Evolutionary conservation across 2,113 vertebrate genomes (phyloP).

Genomic region (Seriola aureovittata): DNA sequence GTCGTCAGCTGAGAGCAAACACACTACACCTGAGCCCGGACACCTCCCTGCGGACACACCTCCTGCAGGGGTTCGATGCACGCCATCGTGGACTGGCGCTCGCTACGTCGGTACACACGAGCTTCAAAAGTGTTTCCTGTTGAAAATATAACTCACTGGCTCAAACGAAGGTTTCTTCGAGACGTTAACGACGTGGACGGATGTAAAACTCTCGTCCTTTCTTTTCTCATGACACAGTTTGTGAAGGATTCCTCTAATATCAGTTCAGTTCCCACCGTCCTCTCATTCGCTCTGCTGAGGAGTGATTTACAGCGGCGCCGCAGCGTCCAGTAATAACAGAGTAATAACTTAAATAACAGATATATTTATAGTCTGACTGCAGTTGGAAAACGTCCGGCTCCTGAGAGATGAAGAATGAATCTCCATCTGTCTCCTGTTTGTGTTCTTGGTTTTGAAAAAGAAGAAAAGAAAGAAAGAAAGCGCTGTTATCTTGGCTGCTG

Average conservation of each 20-base stretch:
- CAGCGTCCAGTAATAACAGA: conserved; percentile 27
- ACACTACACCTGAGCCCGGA: too few relatives aligned
- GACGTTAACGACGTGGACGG: too few relatives aligned
- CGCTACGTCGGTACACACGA: too few relatives aligned
- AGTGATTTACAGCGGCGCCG: background rate
- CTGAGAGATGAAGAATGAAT: conserved; percentile 10
- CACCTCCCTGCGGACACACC: too few relatives aligned
- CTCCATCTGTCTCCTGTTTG: conserved; percentile 26
- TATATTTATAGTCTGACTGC: conserved; percentile 11
- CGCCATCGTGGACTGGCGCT: too few relatives aligned
- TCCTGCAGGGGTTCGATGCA: too few relatives aligned
- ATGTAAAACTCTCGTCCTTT: background rate
- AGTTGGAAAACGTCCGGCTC: conserved; percentile 5
- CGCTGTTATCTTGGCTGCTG: conserved; percentile 17
- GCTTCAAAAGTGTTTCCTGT: too few relatives aligned
- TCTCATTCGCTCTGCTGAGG: conserved; percentile 11
- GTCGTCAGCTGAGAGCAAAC: too few relatives aligned
- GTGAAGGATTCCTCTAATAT: background rate
- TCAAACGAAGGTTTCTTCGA: too few relatives aligned
- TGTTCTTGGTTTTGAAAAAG: conserved; percentile 1
- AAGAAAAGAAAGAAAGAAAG: background rate
- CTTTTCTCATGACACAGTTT: background rate
- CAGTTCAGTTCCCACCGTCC: conserved; percentile 31
- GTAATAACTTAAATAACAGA: conserved; percentile 15
- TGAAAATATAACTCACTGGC: too few relatives aligned